A percentile compares a stretch with the other conserved stretches of the same genome.
These are phyloP conservation scores for Cassiopea andromeda DNA, from an alignment of 30 jellyfish, hydroid and myxozoan species.

Conservation along the genomic window DNA sequence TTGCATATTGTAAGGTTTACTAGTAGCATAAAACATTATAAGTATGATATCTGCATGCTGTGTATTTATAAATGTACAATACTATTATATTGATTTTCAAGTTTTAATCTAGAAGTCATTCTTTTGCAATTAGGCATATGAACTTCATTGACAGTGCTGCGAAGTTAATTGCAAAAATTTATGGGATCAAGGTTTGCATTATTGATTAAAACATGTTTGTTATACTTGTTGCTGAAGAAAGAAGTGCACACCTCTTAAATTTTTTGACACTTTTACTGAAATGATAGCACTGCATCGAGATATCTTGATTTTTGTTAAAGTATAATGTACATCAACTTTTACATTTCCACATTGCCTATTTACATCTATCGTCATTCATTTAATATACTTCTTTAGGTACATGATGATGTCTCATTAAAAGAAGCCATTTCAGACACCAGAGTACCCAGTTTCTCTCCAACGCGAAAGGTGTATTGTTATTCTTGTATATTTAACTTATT, in stretches of 20 bases:
- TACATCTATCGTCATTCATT: too few species aligned
- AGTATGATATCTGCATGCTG: background rate
- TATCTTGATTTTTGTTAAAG: background rate
- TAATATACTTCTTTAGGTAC: conserved; percentile 5
- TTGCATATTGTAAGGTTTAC: too few species aligned
- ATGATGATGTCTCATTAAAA: background rate
- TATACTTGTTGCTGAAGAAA: too few species aligned
- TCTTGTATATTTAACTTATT: background rate
- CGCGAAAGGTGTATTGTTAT: conserved; percentile 55
- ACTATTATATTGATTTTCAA: background rate
- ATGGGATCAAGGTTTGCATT: conserved; percentile 60
- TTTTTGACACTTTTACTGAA: too few species aligned
- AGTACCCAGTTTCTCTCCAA: conserved; percentile 68
- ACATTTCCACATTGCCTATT: too few species aligned
- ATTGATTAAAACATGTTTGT: too few species aligned
- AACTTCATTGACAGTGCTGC: conserved; percentile 78
- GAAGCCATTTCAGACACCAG: background rate
- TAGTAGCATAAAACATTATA: too few species aligned
- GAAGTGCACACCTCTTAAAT: too few species aligned
- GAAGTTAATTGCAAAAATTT: conserved; percentile 67
- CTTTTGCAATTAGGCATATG: conserved; percentile 60
- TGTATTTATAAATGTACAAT: background rate
- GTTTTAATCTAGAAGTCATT: background rate
- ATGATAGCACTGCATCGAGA: too few species aligned
- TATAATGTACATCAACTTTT: too few species aligned